These are phyloP conservation scores for Erannis defoliaria DNA, from an alignment of 2,888 invertebrate species.

Conservation along the genomic window DNA sequence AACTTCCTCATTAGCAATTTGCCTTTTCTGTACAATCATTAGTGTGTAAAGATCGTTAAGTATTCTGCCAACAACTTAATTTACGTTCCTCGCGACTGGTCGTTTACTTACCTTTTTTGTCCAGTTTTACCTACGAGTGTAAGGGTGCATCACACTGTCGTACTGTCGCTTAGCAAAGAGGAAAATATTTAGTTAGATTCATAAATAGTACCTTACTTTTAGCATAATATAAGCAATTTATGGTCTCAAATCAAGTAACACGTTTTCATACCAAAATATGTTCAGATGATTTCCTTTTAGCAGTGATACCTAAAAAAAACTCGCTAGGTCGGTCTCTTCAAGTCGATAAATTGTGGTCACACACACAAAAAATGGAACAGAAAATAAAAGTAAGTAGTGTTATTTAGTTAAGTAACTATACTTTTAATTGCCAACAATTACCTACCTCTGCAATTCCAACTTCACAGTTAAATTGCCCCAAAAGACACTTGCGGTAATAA, in stretches of 20 bases:
- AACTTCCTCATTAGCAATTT: constrained; percentile 7
- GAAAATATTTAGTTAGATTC: background rate
- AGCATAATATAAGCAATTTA: no score
- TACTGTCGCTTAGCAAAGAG: background rate
- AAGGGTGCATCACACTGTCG: background rate
- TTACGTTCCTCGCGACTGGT: constrained; percentile 53
- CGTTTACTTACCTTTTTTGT: constrained; percentile 60
- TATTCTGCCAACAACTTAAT: constrained; percentile 37
- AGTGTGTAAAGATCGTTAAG: constrained; percentile 19
- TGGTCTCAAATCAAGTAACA: background rate
- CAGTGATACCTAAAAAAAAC: background rate
- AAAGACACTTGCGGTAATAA: constrained; percentile 10
- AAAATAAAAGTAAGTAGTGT: background rate
- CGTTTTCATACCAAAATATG: background rate
- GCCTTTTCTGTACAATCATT: constrained; percentile 18
- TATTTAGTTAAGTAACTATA: constrained; percentile 1
- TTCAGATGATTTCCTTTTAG: background rate
- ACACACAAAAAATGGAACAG: no score
- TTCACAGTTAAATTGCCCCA: constrained; percentile 9
- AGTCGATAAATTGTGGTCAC: no score
- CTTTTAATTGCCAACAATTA: constrained; percentile 12
- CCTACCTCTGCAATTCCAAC: constrained; percentile 15
- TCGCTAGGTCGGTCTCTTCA: no score
- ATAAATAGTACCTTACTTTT: no score
- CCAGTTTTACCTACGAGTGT: constrained; percentile 32